Percentiles rank a stretch among this genome's conserved stretches.
Conservation (phyloP, 2,888 invertebrate species). For the Macrophya annulata region DNA sequence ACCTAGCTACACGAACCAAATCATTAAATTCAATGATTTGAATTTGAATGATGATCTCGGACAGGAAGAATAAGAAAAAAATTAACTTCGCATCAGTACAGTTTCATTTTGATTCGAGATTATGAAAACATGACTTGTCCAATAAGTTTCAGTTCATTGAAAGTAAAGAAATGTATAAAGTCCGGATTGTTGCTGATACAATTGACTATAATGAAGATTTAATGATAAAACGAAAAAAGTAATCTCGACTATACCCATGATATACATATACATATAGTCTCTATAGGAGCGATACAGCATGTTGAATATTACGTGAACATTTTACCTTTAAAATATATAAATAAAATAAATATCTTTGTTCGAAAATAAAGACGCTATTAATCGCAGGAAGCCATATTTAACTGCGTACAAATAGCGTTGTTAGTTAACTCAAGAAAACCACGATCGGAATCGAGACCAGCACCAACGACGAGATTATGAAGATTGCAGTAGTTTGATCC, state of each 20-base stretch:
- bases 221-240: neutral
- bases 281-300: no score
- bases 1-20: neutral
- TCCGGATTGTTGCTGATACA: neutral
- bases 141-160: neutral
- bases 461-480: constrained; percentile 65
- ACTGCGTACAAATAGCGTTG: constrained; percentile 68
- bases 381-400: constrained; percentile 65
- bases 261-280: no score
- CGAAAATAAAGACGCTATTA: constrained; percentile 49
- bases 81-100: neutral
- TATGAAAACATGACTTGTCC: neutral
- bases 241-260: neutral
- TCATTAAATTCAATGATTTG: neutral
- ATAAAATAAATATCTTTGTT: constrained; percentile 57
- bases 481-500: constrained; percentile 71
- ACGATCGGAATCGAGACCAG: constrained; percentile 61
- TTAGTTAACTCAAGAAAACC: constrained; percentile 66
- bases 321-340: neutral
- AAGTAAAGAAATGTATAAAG: neutral
- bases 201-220: neutral
- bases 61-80: neutral
- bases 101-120: neutral
- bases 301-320: neutral
- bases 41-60: no score